A percentile compares a stretch with the other conserved stretches of the same genome.
Evolutionary conservation across 2,113 vertebrate genomes (phyloP).

Genomic region (Podiceps cristatus): DNA sequence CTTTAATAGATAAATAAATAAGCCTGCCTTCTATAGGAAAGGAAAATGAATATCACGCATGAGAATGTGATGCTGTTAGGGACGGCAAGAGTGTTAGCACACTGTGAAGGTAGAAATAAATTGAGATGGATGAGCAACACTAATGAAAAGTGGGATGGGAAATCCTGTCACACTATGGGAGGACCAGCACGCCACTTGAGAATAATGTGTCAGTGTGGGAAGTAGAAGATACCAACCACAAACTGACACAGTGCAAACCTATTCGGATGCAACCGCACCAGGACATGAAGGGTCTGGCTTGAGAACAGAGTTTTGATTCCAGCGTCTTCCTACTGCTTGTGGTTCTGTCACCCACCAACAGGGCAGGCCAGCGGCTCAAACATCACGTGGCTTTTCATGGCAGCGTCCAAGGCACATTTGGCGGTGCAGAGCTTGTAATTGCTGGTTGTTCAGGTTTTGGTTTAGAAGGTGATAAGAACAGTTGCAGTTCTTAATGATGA

Average conservation of each 20-base stretch:
- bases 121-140: background rate
- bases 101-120: background rate
- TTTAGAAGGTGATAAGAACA: background rate
- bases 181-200: rapidly evolving
- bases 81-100: background rate
- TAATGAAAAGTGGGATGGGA: background rate
- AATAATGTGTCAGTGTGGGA: background rate
- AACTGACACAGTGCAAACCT: background rate
- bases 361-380: rapidly evolving
- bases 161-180: background rate
- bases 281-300: background rate
- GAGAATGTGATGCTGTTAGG: background rate
- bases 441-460: background rate
- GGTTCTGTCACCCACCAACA: background rate
- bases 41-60: background rate
- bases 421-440: rapidly evolving
- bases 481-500: background rate
- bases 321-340: rapidly evolving
- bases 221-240: background rate
- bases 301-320: background rate
- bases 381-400: background rate
- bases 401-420: background rate
- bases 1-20: background rate
- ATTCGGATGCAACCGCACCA: background rate
- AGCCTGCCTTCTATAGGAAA: background rate